Evolutionary conservation across 2,113 vertebrate genomes (phyloP), one percentile per base, ranked within the genome.

Genomic region (Lepisosteus oculatus): DNA sequence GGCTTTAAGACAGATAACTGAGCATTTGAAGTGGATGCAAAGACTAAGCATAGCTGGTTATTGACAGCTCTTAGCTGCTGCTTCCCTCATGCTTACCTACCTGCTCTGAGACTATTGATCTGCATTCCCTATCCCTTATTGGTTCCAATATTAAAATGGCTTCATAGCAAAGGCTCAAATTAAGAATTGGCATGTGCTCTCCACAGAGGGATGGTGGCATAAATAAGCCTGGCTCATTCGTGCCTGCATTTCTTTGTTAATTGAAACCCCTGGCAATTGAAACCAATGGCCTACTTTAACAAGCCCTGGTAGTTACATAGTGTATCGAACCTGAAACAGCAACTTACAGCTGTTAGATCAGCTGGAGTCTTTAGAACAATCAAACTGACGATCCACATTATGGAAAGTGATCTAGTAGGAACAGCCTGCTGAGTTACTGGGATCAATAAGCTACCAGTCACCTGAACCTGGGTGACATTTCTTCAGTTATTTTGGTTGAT

Each of bases 81-180:
- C 83, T 85, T 86, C 88, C 83, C 83, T 79, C 69, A 69, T 69
- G 85, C 69, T 72, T 78, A 88, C 85, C 89, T 87, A 85, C 85
- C 86, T 77, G 80, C 70, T 4, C 77, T 81, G 79, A 72, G 81
- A 80, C 87, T 84, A 89, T 90, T 65, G 87, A 87, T 90, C 84
- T 75, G 74, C 67, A 14, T 9, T 15, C 12, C 57, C 57, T 14
- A 9, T 15, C 4, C 11, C 3, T n/a, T 6, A 59, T 59, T 59
- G 12, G 12, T 6, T 59, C n/a, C n/a, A 13, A 13, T 59, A n/a
- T 59, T 15, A 59, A 59, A 5, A 59, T 11, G 9, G 3, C 3
- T 59, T 59, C 12, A 3, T 13, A n/a, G 57, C 4, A 59, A n/a
- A 59, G 9, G 57, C 57, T 59, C 57, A 59, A 29, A 59, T 59